These are phyloP conservation scores for Anadara kagoshimensis DNA, from an alignment of 1,140 invertebrate genomes.

Conservation along the genomic window DNA sequence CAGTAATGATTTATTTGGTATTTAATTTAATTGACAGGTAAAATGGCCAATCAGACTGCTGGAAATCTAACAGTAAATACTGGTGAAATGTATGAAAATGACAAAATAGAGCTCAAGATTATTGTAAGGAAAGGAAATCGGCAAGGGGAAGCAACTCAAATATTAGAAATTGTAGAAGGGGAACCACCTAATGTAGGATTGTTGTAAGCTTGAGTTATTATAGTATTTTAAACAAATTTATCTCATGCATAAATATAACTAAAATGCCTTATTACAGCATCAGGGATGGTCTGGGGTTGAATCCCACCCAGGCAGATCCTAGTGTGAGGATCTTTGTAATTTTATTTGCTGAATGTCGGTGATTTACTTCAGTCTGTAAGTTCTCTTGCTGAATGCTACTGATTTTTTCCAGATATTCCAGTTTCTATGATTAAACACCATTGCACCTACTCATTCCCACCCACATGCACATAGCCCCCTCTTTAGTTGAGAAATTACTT, in stretches of 20 bases:
- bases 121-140: conserved; percentile 37
- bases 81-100: conserved; percentile 48
- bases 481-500: too few relatives aligned
- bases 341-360: too few relatives aligned
- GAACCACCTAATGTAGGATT: conserved; percentile 40
- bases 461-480: too few relatives aligned
- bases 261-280: too few relatives aligned
- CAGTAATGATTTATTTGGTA: not conserved
- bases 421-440: too few relatives aligned
- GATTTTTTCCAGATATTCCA: too few relatives aligned
- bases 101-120: conserved; percentile 39
- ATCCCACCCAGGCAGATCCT: not conserved
- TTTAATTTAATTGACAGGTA: conserved; percentile 7
- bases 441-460: too few relatives aligned
- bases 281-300: too few relatives aligned
- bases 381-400: too few relatives aligned
- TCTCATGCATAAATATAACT: too few relatives aligned
- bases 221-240: not conserved
- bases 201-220: conserved; percentile 21
- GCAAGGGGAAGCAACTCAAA: conserved; percentile 20
- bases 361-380: too few relatives aligned
- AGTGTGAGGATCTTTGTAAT: too few relatives aligned
- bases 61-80: conserved; percentile 31
- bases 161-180: conserved; percentile 34
- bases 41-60: conserved; percentile 22